phyloP scores from a whole-genome alignment of 2,888 invertebrate genomes.

The Melanchra persicariae region DNA sequence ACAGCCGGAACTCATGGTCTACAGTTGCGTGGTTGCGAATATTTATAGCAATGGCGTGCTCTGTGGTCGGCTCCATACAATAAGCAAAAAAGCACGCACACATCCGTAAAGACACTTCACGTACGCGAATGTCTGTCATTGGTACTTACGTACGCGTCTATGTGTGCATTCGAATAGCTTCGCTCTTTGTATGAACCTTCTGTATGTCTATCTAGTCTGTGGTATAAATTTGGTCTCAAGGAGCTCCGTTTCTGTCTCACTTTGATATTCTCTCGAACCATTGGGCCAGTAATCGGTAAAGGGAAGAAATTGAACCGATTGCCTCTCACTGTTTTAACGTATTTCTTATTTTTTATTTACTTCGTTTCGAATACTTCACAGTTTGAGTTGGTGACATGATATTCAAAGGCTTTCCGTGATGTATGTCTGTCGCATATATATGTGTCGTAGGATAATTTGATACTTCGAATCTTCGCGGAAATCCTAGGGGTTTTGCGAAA shows the following conservation, averaged over 20 bases:
- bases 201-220: conserved; percentile 14
- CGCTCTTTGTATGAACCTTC: neutral
- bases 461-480: too few species aligned
- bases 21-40: neutral
- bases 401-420: conserved; percentile 5
- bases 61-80: neutral
- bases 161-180: neutral
- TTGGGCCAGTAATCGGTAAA: conserved; percentile 60
- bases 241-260: conserved; percentile 36
- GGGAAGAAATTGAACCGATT: conserved; percentile 36
- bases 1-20: neutral
- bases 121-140: too few species aligned
- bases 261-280: conserved; percentile 64
- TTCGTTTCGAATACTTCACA: conserved; percentile 15
- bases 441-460: too few species aligned
- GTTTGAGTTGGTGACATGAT: conserved; percentile 3
- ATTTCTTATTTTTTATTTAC: conserved; percentile 25
- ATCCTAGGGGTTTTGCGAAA: too few species aligned
- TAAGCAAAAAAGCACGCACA: too few species aligned
- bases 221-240: conserved; percentile 35
- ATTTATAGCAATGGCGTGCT: neutral
- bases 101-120: accelerated
- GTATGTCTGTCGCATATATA: too few species aligned
- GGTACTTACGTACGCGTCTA: too few species aligned
- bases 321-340: conserved; percentile 32